Evolutionary conservation across 1,140 invertebrate species (phyloP), one percentile per base, ranked within the genome.

Genomic region (Mizuhopecten yessoensis): DNA sequence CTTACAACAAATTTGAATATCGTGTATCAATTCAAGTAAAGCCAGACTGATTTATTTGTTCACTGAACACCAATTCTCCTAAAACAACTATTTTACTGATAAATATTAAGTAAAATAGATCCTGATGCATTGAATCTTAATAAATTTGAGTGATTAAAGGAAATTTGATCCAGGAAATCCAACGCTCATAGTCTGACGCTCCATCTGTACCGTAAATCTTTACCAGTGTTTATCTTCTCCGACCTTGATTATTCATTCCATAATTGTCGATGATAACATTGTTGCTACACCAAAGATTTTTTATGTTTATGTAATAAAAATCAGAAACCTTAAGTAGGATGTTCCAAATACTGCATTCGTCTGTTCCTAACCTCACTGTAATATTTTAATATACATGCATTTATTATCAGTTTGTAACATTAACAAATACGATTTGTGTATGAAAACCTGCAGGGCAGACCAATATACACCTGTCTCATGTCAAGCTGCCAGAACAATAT

Each of bases 61-160:
- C 5, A n/a, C 5, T 75, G 57, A 75, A 75, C 57, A 75, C 57
- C 57, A 75, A n/a, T 75, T 75, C 57, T 75, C 57, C n/a, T 29
- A 75, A 75, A 75, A 75, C 57, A 75, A 75, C 29, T 29, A 75
- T 17, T 75, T 75, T 75, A 75, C 29, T 75, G 57, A 75, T 75
- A n/a, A 75, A 7, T 75, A 75, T 75, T 75, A 29, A 29, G 57
- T 75, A 75, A 75, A 75, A 75, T 29, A 75, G n/a, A 75, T 5
- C 57, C 3, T n/a, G 57, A 75, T 29, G 17, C 45, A 57, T 11
- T 23, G 23, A 75, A 29, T 75, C 57, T n/a, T 75, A 29, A 75
- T 75, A n/a, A 75, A 29, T 75, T 49, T 49, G 10, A 49, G 45
- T 20, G 11, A 20, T 17, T 17, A 49, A 20, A 10, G 45, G 45